These are phyloP conservation scores for Otus sunia DNA, from an alignment of 2,113 vertebrate genomes.

Conservation along the genomic window DNA sequence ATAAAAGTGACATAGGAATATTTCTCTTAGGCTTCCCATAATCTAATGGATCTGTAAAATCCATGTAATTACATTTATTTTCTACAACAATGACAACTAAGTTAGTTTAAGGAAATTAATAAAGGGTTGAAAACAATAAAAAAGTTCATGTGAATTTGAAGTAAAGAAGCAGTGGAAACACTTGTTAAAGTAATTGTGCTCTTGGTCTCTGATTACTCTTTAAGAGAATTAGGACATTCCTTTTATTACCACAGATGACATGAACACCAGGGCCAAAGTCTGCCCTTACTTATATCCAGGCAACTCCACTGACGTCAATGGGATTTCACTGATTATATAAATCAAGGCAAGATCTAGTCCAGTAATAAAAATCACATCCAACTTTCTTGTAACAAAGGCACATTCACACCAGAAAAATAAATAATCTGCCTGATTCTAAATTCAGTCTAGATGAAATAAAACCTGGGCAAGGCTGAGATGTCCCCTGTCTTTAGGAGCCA, in stretches of 20 bases:
- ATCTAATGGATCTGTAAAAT: not conserved
- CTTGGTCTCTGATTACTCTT: not conserved
- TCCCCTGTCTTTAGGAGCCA: not conserved
- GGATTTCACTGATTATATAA: constrained; percentile 62
- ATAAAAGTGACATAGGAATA: not conserved
- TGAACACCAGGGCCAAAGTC: constrained; percentile 27
- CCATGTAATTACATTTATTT: not conserved
- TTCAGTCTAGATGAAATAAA: not conserved
- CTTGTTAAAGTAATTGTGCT: constrained; percentile 56
- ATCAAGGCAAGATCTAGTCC: constrained; percentile 27
- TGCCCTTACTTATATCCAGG: constrained; percentile 45
- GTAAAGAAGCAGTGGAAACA: constrained; percentile 46
- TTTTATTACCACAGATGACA: constrained; percentile 59
- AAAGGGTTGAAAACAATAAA: not conserved
- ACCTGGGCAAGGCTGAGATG: not conserved
- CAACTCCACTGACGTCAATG: constrained; percentile 60
- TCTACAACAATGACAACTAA: not conserved
- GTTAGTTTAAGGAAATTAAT: not conserved
- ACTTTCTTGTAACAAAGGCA: constrained; percentile 4
- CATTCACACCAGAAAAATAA: constrained; percentile 11
- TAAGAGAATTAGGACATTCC: constrained; percentile 57
- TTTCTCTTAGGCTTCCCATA: not conserved
- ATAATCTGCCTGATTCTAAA: not conserved
- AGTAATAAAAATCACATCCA: constrained; percentile 49
- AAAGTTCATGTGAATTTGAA: constrained; percentile 13